A percentile compares a stretch with the other conserved stretches of the same genome.
Evolutionary conservation across 2,113 vertebrate genomes (phyloP).

Genomic region (Paraplagusia blochii): DNA sequence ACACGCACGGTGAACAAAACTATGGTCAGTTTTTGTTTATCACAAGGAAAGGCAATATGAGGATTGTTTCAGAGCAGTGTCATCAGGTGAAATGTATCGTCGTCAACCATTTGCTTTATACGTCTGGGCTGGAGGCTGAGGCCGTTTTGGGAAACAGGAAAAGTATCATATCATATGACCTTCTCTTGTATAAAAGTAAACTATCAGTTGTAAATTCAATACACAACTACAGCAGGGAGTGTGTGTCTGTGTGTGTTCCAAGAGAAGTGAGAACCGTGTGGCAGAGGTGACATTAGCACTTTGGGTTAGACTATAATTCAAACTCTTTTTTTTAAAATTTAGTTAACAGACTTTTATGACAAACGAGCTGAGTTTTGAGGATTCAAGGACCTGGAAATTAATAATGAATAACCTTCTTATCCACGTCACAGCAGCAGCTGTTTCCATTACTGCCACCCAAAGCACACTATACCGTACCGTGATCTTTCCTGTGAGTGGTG

Average conservation of each 20-base stretch:
- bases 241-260: background rate
- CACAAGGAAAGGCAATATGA: conserved; percentile 72
- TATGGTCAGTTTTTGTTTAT: conserved; percentile 74
- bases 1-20: conserved; percentile 33
- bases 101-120: conserved; percentile 70
- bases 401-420: too few species aligned
- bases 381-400: too few species aligned
- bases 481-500: too few species aligned
- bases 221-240: conserved; percentile 57
- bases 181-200: conserved; percentile 71
- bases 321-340: too few species aligned
- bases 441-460: too few species aligned
- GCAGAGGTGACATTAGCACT: too few species aligned
- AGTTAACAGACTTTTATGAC: too few species aligned
- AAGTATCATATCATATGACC: conserved; percentile 73
- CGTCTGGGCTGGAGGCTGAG: conserved; percentile 60
- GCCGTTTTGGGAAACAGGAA: conserved; percentile 74
- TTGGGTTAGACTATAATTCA: too few species aligned
- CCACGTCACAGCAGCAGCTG: too few species aligned
- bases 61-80: conserved; percentile 75
- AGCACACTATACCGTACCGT: too few species aligned
- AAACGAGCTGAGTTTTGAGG: too few species aligned
- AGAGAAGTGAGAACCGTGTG: conserved; percentile 14
- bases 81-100: conserved; percentile 73
- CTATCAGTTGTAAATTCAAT: conserved; percentile 70